Base-by-base conservation (phyloP, 37 sponge, comb jelly and placozoan species). In the Spongilla lacustris region DNA sequence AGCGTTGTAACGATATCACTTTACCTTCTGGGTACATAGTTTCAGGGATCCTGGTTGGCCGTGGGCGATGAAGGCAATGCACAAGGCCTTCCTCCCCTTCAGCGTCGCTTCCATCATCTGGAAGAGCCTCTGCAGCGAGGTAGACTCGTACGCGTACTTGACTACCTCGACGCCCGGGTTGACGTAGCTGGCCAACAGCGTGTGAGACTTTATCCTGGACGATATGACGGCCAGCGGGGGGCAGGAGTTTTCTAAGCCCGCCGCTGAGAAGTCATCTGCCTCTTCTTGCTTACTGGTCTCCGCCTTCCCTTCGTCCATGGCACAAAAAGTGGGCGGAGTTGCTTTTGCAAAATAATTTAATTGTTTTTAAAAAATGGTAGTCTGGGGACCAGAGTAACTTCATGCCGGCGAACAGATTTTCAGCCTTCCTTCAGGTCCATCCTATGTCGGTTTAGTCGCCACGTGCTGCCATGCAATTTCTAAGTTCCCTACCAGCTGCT, bases 51-150 rank as follows among this genome's bases (percentile, higher is more conserved):
- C 89, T n/a, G 95, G 74, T 30, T 85, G 81, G 2, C 95, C 95
- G 58, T 94, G 89, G 73, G 88, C 75, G 33, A 96, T 29, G 2
- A 96, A 49, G 4, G 94, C 96, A 23, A 96, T 88, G 74, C 89
- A 83, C 48, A 89, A 69, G 0, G 94, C 94, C 32, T 58, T 66
- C 17, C 87, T 41, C 0, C 92, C 94, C 33, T 91, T 83, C 78
- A 96, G 34, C 36, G 76, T 80, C 66, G 79, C 71, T 11, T 84
- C 79, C 0, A 96, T 68, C 76, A 75, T 28, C 46, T 86, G 81
- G 14, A 93, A 81, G 10, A 96, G 87, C 82, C 66, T 75, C 22
- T 46, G 37, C 31, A 93, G 70, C 41, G 84, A 79, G 29, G 93
- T 88, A 9, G 73, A 32, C 81, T 96, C 96, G 74, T 96, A 93